phyloP scores from a whole-genome alignment of 2,113 vertebrate species.

The Vicugna pacos region DNA sequence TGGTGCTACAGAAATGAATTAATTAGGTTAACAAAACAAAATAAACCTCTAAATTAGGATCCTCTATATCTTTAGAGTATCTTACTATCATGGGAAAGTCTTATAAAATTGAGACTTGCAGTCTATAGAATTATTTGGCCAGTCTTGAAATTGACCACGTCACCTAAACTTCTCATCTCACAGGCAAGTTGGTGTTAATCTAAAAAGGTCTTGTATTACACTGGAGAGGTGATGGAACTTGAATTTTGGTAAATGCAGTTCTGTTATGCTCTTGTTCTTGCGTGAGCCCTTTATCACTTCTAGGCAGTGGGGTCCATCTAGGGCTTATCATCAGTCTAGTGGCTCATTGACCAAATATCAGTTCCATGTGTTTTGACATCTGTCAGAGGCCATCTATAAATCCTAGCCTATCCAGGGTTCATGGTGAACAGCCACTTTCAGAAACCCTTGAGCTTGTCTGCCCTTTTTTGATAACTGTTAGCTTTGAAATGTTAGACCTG shows the following conservation, averaged over 20 bases:
- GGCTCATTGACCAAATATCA: background rate
- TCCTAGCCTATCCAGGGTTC: background rate
- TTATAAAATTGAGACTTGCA: background rate
- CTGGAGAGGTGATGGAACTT: background rate
- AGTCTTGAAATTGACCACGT: background rate
- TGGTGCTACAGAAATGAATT: background rate
- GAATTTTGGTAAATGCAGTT: background rate
- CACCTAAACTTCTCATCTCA: background rate
- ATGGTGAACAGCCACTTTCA: background rate
- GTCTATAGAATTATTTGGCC: background rate
- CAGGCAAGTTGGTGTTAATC: background rate
- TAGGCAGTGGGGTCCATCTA: background rate
- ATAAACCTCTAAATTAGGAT: background rate
- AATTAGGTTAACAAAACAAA: background rate
- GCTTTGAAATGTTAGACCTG: background rate
- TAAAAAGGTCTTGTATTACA: background rate
- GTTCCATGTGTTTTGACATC: background rate
- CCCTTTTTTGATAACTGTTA: background rate
- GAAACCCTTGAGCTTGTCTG: background rate
- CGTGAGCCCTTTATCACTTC: background rate
- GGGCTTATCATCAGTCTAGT: background rate
- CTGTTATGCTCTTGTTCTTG: background rate
- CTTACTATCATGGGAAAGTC: background rate
- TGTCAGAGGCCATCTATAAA: background rate
- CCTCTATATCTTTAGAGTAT: background rate